Evolutionary conservation across 2,113 vertebrate genomes (phyloP).

Genomic region (Ophiodon elongatus): DNA sequence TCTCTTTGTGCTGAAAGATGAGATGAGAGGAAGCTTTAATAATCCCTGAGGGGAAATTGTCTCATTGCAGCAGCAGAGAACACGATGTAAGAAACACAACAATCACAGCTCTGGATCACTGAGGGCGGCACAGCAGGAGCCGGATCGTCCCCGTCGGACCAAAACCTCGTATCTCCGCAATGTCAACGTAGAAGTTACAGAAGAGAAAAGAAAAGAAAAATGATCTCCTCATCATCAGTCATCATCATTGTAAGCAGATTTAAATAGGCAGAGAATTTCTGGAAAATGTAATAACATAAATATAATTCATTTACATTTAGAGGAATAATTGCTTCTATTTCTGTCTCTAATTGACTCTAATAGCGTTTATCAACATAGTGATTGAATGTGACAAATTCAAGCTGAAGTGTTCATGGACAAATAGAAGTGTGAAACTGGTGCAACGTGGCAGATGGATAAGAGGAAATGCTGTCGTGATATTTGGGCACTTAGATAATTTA

Average conservation of each 20-base stretch:
- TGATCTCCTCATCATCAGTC: neutral
- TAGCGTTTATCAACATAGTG: neutral
- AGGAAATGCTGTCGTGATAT: slow-evolving; percentile 1
- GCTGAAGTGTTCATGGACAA: slow-evolving; percentile 16
- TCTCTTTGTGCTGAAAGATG: slow-evolving; percentile 12
- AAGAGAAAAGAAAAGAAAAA: neutral
- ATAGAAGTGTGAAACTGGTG: slow-evolving; percentile 19
- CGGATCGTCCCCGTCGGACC: neutral
- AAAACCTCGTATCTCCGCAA: neutral
- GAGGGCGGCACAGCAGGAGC: neutral
- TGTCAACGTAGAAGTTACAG: neutral
- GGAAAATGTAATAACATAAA: neutral
- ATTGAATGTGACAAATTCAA: slow-evolving; percentile 53
- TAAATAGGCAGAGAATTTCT: slow-evolving; percentile 14
- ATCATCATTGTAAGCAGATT: slow-evolving; percentile 2
- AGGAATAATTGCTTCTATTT: slow-evolving; percentile 39
- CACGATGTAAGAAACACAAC: neutral
- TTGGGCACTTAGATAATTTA: slow-evolving; percentile 13
- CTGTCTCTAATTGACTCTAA: slow-evolving; percentile 5
- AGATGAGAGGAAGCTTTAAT: slow-evolving; percentile 50
- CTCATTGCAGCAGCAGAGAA: slow-evolving; percentile 17
- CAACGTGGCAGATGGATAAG: slow-evolving; percentile 16
- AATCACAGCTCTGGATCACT: slow-evolving; percentile 3
- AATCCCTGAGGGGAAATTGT: slow-evolving; percentile 15
- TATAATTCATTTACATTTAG: neutral